phyloP scores from a whole-genome alignment of 2,888 invertebrate genomes.

The Trachelus tabidus region DNA sequence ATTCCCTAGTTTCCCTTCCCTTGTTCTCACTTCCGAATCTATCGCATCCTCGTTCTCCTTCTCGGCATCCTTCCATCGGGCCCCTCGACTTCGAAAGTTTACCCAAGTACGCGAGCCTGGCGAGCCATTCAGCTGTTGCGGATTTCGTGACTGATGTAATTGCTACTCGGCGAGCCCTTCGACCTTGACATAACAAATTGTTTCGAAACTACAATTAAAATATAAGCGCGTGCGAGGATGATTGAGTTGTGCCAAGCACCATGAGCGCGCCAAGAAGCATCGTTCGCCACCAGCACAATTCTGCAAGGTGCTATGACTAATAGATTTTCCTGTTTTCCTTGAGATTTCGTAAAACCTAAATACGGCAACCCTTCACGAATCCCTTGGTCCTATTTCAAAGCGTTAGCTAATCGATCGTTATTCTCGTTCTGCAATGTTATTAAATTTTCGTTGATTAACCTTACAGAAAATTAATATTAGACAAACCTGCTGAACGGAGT shows the following conservation, averaged over 20 bases:
- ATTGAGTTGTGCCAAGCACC: constrained; percentile 65
- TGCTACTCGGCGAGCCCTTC: constrained; percentile 54
- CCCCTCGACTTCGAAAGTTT: constrained; percentile 39
- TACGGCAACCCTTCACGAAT: not conserved
- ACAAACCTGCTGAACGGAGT: constrained; percentile 81
- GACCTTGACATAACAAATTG: constrained; percentile 66
- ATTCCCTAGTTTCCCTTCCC: not conserved
- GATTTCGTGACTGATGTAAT: constrained; percentile 66
- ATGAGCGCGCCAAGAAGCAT: constrained; percentile 20
- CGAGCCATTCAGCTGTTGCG: constrained; percentile 58
- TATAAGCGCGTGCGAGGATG: constrained; percentile 59
- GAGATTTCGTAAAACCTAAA: not conserved
- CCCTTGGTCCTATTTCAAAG: not conserved
- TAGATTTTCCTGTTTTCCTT: not conserved
- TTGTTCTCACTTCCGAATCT: constrained; percentile 18
- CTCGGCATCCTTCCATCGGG: constrained; percentile 6
- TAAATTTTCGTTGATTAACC: not conserved
- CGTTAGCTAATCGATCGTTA: not conserved
- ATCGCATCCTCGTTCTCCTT: constrained; percentile 14
- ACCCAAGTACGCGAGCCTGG: constrained; percentile 25
- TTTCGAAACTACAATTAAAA: constrained; percentile 66
- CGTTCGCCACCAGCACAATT: constrained; percentile 14
- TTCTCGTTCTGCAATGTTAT: not conserved
- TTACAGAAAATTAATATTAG: not conserved
- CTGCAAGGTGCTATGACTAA: constrained; percentile 19